phyloP scores from a whole-genome alignment of 2,113 vertebrate genomes.

The Axis porcinus region DNA sequence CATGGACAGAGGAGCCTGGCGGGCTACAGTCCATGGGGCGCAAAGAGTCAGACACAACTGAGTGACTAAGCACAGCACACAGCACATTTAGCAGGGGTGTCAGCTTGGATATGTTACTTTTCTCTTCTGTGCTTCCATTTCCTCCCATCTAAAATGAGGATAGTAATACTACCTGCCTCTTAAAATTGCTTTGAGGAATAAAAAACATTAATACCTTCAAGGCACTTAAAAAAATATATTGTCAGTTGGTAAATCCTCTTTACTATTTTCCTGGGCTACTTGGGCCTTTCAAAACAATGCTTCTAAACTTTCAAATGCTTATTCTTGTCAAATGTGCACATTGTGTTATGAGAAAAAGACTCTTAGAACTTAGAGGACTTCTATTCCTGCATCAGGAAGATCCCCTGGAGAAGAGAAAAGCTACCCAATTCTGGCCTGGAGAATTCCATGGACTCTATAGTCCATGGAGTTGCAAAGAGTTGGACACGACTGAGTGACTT shows the following conservation, averaged over 20 bases:
- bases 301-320: neutral
- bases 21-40: rapidly evolving
- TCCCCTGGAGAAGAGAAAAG: neutral
- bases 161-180: neutral
- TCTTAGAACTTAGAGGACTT: neutral
- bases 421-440: neutral
- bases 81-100: neutral
- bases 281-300: neutral
- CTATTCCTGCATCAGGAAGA: neutral
- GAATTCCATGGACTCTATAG: neutral
- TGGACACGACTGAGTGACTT: neutral
- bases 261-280: neutral
- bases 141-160: neutral
- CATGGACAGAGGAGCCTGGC: neutral
- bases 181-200: neutral
- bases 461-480: rapidly evolving
- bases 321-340: neutral
- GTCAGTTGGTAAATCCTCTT: neutral
- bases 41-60: neutral
- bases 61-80: neutral
- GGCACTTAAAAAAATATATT: neutral
- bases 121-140: neutral
- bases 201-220: neutral
- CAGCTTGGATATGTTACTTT: neutral
- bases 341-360: neutral